Base-by-base conservation (phyloP, 1,140 invertebrate species). In the Philopotamus ludificatus region DNA sequence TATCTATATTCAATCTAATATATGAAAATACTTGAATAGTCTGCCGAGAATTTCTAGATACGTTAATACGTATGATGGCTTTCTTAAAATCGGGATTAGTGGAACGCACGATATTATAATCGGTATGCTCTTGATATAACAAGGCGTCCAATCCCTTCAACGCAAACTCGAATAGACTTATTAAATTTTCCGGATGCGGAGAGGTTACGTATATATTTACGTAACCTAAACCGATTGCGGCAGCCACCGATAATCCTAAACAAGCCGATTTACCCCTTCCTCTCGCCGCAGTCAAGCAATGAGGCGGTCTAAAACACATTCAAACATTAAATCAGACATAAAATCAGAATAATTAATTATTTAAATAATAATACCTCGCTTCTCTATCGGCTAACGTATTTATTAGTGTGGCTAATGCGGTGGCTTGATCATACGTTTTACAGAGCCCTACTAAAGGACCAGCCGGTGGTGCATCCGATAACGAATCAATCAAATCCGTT, bases 181-280 rank as follows among this genome's bases (percentile, higher is more conserved):
- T 96, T 73, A 99, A 86, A 84, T 99, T 99, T 77, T 99, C 97
- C 1, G 97, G 97, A 76, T 93, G 94, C 1, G 98, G 98, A 67
- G 95, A 96, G 0, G 97, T 98, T 10, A 99, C 94, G 80, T 97
- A 99, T 50, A 99, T 93, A 76, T 99, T 99, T 12, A 96, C 95
- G 78, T 98, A 99, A 16, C 94, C 93, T 74, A 91, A 90, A 1
- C 90, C 87, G 55, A 95, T 81, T 12, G 90, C 91, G 1, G 87
- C 91, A 15, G 92, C 89, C 23, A 99, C 91, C 1, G 96, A 87
- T 47, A 99, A 80, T 3, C 98, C 98, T n/a, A 99, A 79, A 9
- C 97, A 93, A 9, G 98, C 98, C 1, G 97, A 99, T 82, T 99
- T 99, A 67, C 98, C 98, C 66, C 98, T 83, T 16, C 98, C 98